phyloP scores from a whole-genome alignment of 2,888 invertebrate species.

The Conops quadrifasciatus region DNA sequence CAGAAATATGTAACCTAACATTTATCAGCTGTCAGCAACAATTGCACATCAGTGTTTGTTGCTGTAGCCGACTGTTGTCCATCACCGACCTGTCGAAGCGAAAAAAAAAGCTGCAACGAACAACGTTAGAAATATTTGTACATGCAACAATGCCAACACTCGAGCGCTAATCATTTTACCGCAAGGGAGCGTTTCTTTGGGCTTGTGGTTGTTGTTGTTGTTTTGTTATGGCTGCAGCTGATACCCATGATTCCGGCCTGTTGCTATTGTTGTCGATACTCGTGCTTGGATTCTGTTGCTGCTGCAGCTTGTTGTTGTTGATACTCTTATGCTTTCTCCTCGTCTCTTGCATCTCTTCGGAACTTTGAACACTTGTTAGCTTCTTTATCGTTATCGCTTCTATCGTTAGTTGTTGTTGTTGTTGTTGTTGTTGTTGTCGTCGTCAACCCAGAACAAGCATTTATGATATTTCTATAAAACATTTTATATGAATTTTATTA shows the following conservation, averaged over 20 bases:
- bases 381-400: background rate
- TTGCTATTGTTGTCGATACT: background rate
- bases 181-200: background rate
- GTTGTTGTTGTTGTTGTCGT: no score
- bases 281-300: background rate
- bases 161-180: conserved; percentile 30
- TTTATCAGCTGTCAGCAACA: conserved; percentile 46
- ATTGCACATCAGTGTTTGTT: conserved; percentile 39
- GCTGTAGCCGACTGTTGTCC: conserved; percentile 10
- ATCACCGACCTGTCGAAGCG: background rate
- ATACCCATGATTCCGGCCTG: background rate
- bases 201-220: background rate
- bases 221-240: background rate
- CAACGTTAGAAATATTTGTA: conserved; percentile 16
- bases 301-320: background rate
- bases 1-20: conserved; percentile 21
- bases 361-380: no score
- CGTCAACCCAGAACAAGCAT: no score
- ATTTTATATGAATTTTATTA: conserved; percentile 40
- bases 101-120: background rate
- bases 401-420: background rate
- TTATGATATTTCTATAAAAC: conserved; percentile 35
- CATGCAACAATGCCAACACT: conserved; percentile 33
- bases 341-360: background rate
- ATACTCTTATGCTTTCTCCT: background rate